A percentile compares a stretch with the other conserved stretches of the same genome.
Conservation (phyloP, 2,888 invertebrate species). For the Epinotia nisella region DNA sequence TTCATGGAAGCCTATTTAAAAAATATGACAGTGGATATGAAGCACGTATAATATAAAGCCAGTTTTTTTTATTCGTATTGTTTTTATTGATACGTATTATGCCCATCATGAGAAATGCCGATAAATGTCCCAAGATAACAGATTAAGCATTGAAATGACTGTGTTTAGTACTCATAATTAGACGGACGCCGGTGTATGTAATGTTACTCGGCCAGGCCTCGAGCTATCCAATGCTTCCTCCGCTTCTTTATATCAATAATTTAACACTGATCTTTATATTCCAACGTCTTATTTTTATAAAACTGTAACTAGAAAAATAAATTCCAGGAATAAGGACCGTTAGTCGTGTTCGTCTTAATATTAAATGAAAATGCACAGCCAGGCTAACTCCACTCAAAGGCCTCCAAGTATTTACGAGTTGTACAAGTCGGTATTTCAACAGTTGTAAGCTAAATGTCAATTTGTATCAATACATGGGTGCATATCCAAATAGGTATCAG, state of each 20-base stretch:
- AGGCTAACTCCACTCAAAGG: neutral
- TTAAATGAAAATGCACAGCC: neutral
- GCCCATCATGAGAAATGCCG: constrained; percentile 48
- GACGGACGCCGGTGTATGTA: constrained; percentile 50
- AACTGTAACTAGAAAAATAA: constrained; percentile 1
- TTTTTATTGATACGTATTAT: constrained; percentile 43
- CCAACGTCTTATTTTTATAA: constrained; percentile 3
- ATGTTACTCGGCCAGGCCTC: constrained; percentile 43
- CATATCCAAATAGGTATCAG: neutral
- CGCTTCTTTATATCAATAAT: constrained; percentile 50
- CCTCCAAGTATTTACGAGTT: neutral
- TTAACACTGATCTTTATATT: constrained; percentile 38
- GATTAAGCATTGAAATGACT: constrained; percentile 56
- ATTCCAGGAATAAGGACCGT: neutral
- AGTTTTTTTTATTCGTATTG: constrained; percentile 28
- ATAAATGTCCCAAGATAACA: constrained; percentile 53
- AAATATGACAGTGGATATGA: neutral
- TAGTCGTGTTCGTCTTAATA: neutral
- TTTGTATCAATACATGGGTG: neutral
- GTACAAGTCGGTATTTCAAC: neutral
- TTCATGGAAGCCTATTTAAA: neutral
- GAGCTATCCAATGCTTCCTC: constrained; percentile 43
- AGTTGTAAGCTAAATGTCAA: neutral
- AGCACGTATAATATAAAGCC: neutral
- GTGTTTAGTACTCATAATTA: constrained; percentile 58